These are phyloP conservation scores for Rissa tridactyla DNA, from an alignment of 2,113 vertebrate genomes.

Conservation along the genomic window DNA sequence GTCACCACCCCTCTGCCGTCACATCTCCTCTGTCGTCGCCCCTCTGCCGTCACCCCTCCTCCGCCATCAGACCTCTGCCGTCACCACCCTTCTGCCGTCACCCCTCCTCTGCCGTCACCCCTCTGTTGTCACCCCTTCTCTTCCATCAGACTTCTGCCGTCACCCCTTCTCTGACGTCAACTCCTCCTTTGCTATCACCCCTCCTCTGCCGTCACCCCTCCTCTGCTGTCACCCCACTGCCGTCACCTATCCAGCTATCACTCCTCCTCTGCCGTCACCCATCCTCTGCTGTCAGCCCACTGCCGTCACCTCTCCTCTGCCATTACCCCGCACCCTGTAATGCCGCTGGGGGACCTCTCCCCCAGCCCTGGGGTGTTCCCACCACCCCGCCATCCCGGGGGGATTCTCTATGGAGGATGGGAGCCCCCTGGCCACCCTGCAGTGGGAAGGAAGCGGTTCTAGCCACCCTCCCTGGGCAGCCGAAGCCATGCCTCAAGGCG, in stretches of 20 bases:
- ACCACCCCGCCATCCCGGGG: accelerated
- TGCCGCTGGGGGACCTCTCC: not conserved
- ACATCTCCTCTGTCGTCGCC: too few relatives aligned
- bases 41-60: not conserved
- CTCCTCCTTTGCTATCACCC: too few relatives aligned
- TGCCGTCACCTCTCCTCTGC: not conserved
- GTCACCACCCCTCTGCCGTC: not conserved
- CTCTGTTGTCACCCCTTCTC: not conserved
- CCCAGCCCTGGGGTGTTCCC: not conserved
- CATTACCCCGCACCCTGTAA: not conserved
- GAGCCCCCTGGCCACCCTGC: not conserved
- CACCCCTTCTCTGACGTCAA: not conserved
- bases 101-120: not conserved
- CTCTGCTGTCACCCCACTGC: not conserved
- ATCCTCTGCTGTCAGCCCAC: not conserved
- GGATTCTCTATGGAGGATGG: accelerated
- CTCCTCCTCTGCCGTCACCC: not conserved
- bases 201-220: not conserved
- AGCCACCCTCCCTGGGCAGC: too few relatives aligned
- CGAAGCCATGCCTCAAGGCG: accelerated
- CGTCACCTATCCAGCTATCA: too few relatives aligned
- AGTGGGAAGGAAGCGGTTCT: not conserved
- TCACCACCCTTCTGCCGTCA: not conserved
- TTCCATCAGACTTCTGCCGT: not conserved
- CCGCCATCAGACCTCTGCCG: not conserved